Percentiles rank a stretch among this genome's conserved stretches.
Conservation (phyloP, 2,888 invertebrate species). For the Cremastinae sp. region DNA sequence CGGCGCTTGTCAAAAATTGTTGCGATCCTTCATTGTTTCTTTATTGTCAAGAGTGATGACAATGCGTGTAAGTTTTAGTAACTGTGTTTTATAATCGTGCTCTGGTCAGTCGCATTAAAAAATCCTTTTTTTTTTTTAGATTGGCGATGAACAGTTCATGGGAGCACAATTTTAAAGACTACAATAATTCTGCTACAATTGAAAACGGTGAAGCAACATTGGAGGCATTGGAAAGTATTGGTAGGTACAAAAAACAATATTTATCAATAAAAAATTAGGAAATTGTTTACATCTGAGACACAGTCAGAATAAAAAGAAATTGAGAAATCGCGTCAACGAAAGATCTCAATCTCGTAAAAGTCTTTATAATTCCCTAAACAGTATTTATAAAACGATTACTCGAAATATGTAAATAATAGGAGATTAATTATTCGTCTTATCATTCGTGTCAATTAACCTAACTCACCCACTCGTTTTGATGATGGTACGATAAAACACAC, state of each 20-base stretch:
- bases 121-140: constrained; percentile 67
- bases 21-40: constrained; percentile 4
- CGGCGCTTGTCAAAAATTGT: constrained; percentile 1
- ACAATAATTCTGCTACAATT: constrained; percentile 68
- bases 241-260: constrained; percentile 66
- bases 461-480: too few relatives aligned
- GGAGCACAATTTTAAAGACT: constrained; percentile 77
- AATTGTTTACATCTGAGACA: too few relatives aligned
- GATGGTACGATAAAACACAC: too few relatives aligned
- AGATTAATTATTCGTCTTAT: too few relatives aligned
- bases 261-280: too few relatives aligned
- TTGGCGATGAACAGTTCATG: constrained; percentile 80
- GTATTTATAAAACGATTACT: too few relatives aligned
- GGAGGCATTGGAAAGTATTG: constrained; percentile 71
- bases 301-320: too few relatives aligned
- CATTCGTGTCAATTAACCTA: too few relatives aligned
- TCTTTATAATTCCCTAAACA: too few relatives aligned
- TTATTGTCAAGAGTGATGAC: constrained; percentile 49
- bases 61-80: constrained; percentile 48
- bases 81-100: background rate
- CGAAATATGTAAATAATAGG: too few relatives aligned
- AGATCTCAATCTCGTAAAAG: too few relatives aligned
- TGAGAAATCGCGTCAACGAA: too few relatives aligned
- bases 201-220: constrained; percentile 64
- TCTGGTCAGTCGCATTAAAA: background rate